Conservation (phyloP, 2,113 vertebrate species). For the Anoura caudifer region DNA sequence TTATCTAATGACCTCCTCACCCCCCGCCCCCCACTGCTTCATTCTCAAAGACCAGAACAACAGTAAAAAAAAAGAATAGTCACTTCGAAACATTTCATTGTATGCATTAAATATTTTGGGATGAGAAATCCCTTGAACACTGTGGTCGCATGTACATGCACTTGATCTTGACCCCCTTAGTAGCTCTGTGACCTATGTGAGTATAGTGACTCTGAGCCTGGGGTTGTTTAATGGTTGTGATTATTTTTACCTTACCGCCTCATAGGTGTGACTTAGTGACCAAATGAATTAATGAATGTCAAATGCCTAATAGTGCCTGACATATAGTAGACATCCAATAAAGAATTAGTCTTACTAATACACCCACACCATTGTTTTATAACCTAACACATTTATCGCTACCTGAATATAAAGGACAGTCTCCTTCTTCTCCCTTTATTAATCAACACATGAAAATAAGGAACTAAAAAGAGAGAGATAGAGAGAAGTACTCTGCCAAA, state of each 20-base stretch:
- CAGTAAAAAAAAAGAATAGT: neutral
- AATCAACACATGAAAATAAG: neutral
- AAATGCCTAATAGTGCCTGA: neutral
- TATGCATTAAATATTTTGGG: neutral
- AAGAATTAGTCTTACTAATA: slow-evolving; percentile 1
- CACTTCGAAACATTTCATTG: neutral
- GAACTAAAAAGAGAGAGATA: neutral
- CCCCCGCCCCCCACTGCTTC: neutral
- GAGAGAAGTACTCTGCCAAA: neutral
- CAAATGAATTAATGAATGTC: neutral
- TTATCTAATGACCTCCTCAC: neutral
- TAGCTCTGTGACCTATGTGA: neutral
- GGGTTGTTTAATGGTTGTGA: neutral
- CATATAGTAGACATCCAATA: neutral
- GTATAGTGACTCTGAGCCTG: neutral
- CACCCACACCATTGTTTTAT: neutral
- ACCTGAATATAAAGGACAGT: neutral
- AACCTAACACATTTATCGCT: neutral
- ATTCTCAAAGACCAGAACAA: neutral
- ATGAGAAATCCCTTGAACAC: neutral
- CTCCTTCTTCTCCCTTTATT: neutral
- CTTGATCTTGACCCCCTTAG: neutral
- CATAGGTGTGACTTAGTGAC: neutral
- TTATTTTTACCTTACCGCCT: neutral
- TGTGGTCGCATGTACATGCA: neutral